Base-by-base conservation (phyloP, 2,113 vertebrate species). In the Scytalopus superciliaris region DNA sequence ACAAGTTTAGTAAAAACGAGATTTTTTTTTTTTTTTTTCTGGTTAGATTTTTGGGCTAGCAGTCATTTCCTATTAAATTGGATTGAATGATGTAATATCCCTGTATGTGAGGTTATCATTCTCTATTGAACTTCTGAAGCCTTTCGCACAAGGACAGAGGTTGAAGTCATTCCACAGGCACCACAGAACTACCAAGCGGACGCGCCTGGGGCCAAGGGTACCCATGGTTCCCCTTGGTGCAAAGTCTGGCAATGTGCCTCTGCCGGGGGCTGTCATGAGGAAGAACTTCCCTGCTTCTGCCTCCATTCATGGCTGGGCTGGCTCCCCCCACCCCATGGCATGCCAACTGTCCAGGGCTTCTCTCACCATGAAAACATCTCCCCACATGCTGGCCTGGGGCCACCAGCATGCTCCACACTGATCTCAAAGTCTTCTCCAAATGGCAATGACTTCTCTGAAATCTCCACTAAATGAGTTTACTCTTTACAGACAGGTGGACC, bases 201-300 rank as follows among this genome's bases (percentile, higher is more conserved):
- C 76, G n/a, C 0, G 2, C 31, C 44, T 49, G 67, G 37, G 24
- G 37, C 52, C 22, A 33, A 35, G 33, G n/a, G 52, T 73, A 52
- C n/a, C 47, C 31, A 4, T 45, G n/a, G 27, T 10, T 90, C 19
- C 27, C 52, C 40, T 70, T 57, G 50, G 15, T 60, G 42, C 3
- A 1, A 64, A 30, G 23, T n/a, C 39, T 3, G 1, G 27, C 0
- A 0, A 27, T 19, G 7, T 80, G 42, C 55, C 49, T 70, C 69
- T 78, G 60, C 66, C 56, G 6, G 3, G 16, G 16, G 47, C 35
- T 88, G 45, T 86, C 42, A 22, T 0, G 0, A 22, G 66, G 17
- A 69, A 80, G 39, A 2, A 3, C 4, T 12, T 7, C 8, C 1
- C 45, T 45, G 16, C 23, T 69, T 62, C 78, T 82, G 44, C 60